Evolutionary conservation across 2,888 invertebrate species (phyloP).

Genomic region (Lithophane socia): DNA sequence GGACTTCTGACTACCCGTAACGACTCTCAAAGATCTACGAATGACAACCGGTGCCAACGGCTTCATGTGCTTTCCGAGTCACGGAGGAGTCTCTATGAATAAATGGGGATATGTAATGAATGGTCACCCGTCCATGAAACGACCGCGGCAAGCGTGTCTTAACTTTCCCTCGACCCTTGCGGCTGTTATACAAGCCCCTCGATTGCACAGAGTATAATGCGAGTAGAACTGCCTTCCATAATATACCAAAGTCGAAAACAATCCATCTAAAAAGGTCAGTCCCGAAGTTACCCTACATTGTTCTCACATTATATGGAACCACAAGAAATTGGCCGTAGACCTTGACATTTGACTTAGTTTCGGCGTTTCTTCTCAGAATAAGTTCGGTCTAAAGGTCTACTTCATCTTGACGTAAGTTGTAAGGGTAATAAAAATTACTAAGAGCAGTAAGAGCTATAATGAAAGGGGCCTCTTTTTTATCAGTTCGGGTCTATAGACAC

Average conservation of each 20-base stretch:
- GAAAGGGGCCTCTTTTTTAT: neutral
- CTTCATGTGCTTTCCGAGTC: too few relatives aligned
- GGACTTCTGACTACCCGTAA: too few relatives aligned
- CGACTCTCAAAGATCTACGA: too few relatives aligned
- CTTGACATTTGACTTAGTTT: neutral
- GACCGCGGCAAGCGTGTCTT: too few relatives aligned
- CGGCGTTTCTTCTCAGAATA: constrained; percentile 3
- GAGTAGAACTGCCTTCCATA: neutral
- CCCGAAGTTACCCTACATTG: constrained; percentile 10
- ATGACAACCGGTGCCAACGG: too few relatives aligned
- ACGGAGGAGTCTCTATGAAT: too few relatives aligned
- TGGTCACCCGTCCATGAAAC: too few relatives aligned
- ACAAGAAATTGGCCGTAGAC: constrained; percentile 5
- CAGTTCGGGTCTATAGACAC: neutral
- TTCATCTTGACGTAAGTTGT: constrained; percentile 3
- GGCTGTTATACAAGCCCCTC: too few relatives aligned
- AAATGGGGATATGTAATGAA: too few relatives aligned
- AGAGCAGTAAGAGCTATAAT: neutral
- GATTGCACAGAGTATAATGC: too few relatives aligned
- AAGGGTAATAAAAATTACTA: neutral
- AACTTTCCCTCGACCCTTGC: too few relatives aligned
- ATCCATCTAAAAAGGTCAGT: constrained; percentile 8
- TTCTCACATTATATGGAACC: constrained; percentile 11
- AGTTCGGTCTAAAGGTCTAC: neutral
- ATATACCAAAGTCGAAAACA: neutral